Evolutionary conservation across 2,113 vertebrate species (phyloP).

Genomic region (Camelus dromedarius): DNA sequence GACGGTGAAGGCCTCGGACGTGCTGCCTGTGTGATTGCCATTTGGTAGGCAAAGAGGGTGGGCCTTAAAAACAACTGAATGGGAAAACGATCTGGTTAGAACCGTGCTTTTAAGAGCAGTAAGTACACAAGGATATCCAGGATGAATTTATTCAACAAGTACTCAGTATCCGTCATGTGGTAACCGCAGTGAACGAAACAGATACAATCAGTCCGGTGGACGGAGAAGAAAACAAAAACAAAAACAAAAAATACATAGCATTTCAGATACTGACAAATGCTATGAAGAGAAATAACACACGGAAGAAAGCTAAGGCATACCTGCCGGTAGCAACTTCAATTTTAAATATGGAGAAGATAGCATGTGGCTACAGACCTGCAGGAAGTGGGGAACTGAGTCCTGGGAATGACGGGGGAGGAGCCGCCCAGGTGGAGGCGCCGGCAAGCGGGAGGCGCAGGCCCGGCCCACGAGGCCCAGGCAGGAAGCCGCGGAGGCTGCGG

Average conservation of each 20-base stretch:
- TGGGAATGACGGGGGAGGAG: no score
- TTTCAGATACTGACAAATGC: not conserved
- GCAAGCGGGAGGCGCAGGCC: not conserved
- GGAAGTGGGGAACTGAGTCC: not conserved
- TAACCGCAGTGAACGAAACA: not conserved
- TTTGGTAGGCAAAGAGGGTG: not conserved
- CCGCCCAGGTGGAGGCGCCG: no score
- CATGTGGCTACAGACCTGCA: not conserved
- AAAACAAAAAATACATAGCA: not conserved
- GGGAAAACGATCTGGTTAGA: not conserved
- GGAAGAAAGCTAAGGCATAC: not conserved
- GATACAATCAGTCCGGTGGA: not conserved
- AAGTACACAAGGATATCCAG: not conserved
- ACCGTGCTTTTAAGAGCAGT: not conserved
- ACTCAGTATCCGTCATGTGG: not conserved
- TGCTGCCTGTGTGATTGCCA: fast-evolving
- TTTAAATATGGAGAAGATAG: not conserved
- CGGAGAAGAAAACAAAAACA: not conserved
- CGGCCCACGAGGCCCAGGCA: fast-evolving
- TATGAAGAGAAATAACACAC: not conserved
- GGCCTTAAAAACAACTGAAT: not conserved
- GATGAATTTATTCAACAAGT: not conserved
- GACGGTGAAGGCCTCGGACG: fast-evolving
- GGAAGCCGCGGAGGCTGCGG: fast-evolving
- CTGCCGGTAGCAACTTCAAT: not conserved